phyloP scores from a whole-genome alignment of 1,140 invertebrate species.

The Lordiphosa clarofinis region DNA sequence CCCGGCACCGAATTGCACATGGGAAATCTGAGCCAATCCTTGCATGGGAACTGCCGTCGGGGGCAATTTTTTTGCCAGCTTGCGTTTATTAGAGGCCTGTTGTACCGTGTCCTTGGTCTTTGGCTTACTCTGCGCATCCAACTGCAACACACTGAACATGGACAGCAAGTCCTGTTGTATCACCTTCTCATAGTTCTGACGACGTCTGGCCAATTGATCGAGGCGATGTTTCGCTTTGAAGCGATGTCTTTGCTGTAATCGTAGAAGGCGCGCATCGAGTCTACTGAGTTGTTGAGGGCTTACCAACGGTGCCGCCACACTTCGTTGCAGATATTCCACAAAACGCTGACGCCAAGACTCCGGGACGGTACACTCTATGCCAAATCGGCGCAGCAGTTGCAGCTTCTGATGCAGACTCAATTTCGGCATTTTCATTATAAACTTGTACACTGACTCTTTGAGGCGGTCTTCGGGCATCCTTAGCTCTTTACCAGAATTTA shows the following conservation, averaged over 20 bases:
- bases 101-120: neutral
- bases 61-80: conserved; percentile 4
- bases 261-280: conserved; percentile 35
- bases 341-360: conserved; percentile 22
- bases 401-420: conserved; percentile 68
- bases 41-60: conserved; percentile 30
- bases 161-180: conserved; percentile 50
- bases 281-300: conserved; percentile 2
- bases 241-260: conserved; percentile 41
- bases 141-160: conserved; percentile 50
- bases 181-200: conserved; percentile 32
- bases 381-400: conserved; percentile 63
- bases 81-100: neutral
- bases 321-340: conserved; percentile 24
- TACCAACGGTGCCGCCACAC: conserved; percentile 2
- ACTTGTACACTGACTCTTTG: conserved; percentile 46
- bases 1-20: conserved; percentile 83
- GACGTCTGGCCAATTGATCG: conserved; percentile 27
- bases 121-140: conserved; percentile 44
- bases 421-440: conserved; percentile 69
- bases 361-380: conserved; percentile 45
- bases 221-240: conserved; percentile 69
- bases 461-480: conserved; percentile 9
- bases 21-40: conserved; percentile 72
- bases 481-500: conserved; percentile 2